Evolutionary conservation across 2,797 vertebrate species (phyloP).

Genomic region (Alectoris magna): DNA sequence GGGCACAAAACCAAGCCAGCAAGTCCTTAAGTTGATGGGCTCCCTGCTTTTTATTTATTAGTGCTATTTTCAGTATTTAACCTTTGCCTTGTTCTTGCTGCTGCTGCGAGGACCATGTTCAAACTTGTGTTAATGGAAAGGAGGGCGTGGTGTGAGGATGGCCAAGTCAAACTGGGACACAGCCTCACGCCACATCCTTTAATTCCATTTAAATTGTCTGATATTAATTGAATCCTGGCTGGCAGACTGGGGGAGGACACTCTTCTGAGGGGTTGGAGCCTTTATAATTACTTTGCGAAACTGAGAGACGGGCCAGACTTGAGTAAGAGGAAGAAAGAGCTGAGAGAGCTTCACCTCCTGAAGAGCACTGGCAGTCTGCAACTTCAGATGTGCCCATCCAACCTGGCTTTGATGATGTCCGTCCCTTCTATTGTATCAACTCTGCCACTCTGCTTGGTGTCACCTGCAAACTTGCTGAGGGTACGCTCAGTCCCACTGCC

Average conservation of each 20-base stretch:
- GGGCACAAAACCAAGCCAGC: not conserved
- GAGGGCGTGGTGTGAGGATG: not conserved
- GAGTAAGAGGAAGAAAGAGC: not conserved
- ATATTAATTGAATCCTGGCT: not conserved
- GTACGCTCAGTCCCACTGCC: no score
- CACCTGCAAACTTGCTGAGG: no score
- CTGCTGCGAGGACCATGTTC: rapidly evolving
- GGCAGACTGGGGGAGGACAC: not conserved
- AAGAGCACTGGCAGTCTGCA: not conserved
- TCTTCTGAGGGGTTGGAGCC: not conserved
- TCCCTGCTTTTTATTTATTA: slow-evolving; percentile 1
- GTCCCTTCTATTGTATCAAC: no score
- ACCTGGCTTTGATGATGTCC: no score
- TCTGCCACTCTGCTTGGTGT: no score
- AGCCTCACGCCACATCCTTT: not conserved
- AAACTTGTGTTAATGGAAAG: rapidly evolving
- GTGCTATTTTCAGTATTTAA: not conserved
- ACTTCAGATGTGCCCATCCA: not conserved
- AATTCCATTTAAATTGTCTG: not conserved
- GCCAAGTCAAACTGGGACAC: not conserved
- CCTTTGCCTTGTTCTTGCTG: not conserved
- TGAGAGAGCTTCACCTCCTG: not conserved
- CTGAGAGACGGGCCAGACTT: not conserved
- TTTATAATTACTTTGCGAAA: not conserved
- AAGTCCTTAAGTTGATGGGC: not conserved